phyloP scores from a whole-genome alignment of 2,113 vertebrate species.

The Lynx canadensis region DNA sequence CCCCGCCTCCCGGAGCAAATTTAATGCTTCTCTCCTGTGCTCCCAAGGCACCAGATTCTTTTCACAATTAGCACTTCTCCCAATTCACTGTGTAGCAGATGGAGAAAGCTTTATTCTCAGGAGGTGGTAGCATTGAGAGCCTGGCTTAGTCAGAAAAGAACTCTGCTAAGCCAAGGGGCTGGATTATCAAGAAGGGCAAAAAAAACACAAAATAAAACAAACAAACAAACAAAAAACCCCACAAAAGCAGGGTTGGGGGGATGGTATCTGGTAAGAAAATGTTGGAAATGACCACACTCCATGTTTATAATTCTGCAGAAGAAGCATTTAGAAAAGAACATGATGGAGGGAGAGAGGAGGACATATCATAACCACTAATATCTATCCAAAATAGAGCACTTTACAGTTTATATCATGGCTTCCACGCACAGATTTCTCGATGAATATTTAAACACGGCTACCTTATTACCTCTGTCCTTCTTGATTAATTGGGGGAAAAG shows the following conservation, averaged over 20 bases:
- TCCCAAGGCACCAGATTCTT: background rate
- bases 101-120: background rate
- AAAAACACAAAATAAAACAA: background rate
- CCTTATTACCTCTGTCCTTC: background rate
- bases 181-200: background rate
- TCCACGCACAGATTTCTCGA: background rate
- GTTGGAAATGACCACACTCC: background rate
- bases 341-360: background rate
- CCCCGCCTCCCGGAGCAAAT: background rate
- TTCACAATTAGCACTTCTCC: background rate
- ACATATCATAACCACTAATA: background rate
- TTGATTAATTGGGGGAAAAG: background rate
- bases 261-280: background rate
- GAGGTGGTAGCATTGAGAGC: background rate
- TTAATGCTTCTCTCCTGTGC: background rate
- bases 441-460: background rate
- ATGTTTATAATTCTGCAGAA: background rate
- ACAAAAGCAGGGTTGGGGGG: too few relatives aligned
- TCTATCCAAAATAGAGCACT: background rate
- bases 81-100: background rate
- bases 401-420: background rate
- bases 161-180: background rate
- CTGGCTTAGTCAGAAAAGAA: background rate
- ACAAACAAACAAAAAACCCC: too few relatives aligned
- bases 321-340: background rate